Evolutionary conservation across 2,113 vertebrate genomes (phyloP), one percentile per base, ranked within the genome.

Genomic region (Syngnathus scovelli): DNA sequence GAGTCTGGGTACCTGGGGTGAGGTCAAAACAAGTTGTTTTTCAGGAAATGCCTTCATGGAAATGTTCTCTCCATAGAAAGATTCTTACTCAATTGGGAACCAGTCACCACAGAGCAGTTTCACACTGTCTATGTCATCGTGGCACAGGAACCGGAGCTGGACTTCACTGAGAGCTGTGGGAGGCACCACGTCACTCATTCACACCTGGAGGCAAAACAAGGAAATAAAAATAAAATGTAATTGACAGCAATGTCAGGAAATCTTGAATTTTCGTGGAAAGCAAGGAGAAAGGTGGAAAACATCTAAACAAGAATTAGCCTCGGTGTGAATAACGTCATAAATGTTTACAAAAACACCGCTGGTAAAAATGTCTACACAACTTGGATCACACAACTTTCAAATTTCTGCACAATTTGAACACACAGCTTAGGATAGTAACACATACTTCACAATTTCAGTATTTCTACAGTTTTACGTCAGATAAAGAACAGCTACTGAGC

Each of bases 101-200:
- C 97, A 99, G 87, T 98, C 97, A 0, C 94, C 90, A 23, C 97
- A 99, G 79, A 98, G 95, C 78, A 95, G 92, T 73, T 99, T 99
- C 86, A 99, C 95, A 0, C 90, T 94, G 78, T 95, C 95, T 98
- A 99, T 97, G 96, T 99, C 97, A 98, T 98, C 93, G 81, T 95
- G 96, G 91, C 95, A 97, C 67, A 99, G 94, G 67, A 98, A 95
- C 79, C 97, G 96, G 86, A 98, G 94, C 87, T 94, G 93, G 87
- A 98, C 92, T 92, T 99, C 94, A 43, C 93, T 94, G 82, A 98
- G 93, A 78, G 96, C 94, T 76, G 93, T 90, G 89, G 93, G 92
- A 59, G 94, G 89, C 89, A 95, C 94, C 86, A 93, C 94, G 92
- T 98, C 95, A 93, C 95, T 98, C 97, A 99, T 99, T 96, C 97